These are phyloP conservation scores for Danio rerio DNA, from an alignment of 2,113 vertebrate species.

Conservation along the genomic window GRCz12tu NC_133181.1:19433501-19434000, in stretches of 20 bases:
- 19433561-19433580: neutral
- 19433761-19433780: neutral
- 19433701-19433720: slow-evolving; percentile 84
- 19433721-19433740: slow-evolving; percentile 74
- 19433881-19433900: too few relatives aligned
- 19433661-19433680: slow-evolving; percentile 65
- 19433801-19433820: slow-evolving; percentile 58
- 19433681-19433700: slow-evolving; percentile 78
- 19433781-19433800: slow-evolving; percentile 5
- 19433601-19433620: neutral
- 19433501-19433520: too few relatives aligned
- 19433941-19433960: too few relatives aligned
- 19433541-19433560: too few relatives aligned
- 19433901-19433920: too few relatives aligned
- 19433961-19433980: too few relatives aligned
- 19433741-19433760: neutral
- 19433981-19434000: too few relatives aligned
- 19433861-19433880: too few relatives aligned
- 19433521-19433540: too few relatives aligned
- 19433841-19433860: too few relatives aligned
- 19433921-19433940: too few relatives aligned
- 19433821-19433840: neutral
- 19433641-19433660: slow-evolving; percentile 77
- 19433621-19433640: neutral
- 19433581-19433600: neutral